phyloP scores from a whole-genome alignment of 2,113 vertebrate species.

The Oryzias celebensis region DNA sequence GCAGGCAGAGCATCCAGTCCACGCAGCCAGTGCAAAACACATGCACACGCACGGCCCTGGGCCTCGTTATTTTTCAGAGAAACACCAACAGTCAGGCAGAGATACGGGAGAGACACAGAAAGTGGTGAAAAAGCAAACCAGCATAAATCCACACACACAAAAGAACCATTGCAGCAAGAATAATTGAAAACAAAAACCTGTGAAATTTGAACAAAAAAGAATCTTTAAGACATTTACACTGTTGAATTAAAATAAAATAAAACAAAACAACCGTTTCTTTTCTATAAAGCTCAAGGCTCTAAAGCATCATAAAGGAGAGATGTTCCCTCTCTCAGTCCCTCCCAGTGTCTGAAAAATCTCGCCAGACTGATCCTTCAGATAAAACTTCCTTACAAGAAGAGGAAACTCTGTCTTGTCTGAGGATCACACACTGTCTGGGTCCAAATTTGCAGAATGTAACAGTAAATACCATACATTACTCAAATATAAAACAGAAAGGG shows the following conservation, averaged over 20 bases:
- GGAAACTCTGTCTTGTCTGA: constrained; percentile 70
- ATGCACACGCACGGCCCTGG: constrained; percentile 74
- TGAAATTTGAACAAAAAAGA: background rate
- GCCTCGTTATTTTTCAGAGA: constrained; percentile 89
- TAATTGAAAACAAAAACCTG: constrained; percentile 8
- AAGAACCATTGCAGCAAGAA: constrained; percentile 13
- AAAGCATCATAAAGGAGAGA: constrained; percentile 63
- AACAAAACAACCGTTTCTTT: constrained; percentile 56
- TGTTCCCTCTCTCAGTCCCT: constrained; percentile 53
- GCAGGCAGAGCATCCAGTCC: constrained; percentile 68
- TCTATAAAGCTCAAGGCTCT: constrained; percentile 55
- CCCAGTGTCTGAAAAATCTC: constrained; percentile 60
- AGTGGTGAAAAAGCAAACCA: constrained; percentile 50
- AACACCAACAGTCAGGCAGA: constrained; percentile 66
- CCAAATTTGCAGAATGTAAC: constrained; percentile 35
- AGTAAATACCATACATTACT: constrained; percentile 69
- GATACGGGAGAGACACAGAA: constrained; percentile 41
- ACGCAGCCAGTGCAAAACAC: constrained; percentile 74
- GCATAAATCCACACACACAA: constrained; percentile 44
- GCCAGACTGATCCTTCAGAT: constrained; percentile 72
- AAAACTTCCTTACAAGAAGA: constrained; percentile 51
- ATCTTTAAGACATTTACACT: constrained; percentile 13
- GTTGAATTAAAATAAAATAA: constrained; percentile 31
- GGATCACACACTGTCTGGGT: constrained; percentile 70
- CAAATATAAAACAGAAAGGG: constrained; percentile 60